phyloP scores from a whole-genome alignment of 2,113 vertebrate species.

The Tachycineta bicolor region DNA sequence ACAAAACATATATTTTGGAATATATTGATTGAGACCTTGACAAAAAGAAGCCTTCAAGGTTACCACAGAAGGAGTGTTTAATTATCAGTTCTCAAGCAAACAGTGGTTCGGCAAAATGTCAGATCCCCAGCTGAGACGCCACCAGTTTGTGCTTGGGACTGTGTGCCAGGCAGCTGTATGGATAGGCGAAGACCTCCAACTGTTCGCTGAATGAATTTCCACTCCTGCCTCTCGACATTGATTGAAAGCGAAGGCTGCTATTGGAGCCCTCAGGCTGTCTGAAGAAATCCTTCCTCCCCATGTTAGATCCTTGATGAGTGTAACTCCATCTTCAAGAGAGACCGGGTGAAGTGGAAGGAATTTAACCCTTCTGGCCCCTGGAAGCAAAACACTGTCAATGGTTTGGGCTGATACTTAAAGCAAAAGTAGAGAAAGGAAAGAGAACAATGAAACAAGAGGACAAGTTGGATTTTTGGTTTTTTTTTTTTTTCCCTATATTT shows the following conservation, averaged over 20 bases:
- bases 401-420: not conserved
- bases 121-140: constrained; percentile 58
- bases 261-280: constrained; percentile 67
- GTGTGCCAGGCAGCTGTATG: constrained; percentile 58
- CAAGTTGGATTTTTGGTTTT: not conserved
- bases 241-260: constrained; percentile 74
- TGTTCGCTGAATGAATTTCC: constrained; percentile 74
- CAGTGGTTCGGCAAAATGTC: constrained; percentile 61
- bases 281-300: constrained; percentile 60
- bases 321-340: constrained; percentile 51
- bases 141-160: constrained; percentile 59
- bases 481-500: fast-evolving
- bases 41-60: constrained; percentile 52
- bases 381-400: not conserved
- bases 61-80: constrained; percentile 66
- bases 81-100: constrained; percentile 71
- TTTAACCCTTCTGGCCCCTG: constrained; percentile 22
- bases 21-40: constrained; percentile 14
- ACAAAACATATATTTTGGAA: not conserved
- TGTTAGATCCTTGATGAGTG: constrained; percentile 64
- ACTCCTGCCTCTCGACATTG: constrained; percentile 66
- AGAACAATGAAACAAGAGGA: not conserved
- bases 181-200: constrained; percentile 69
- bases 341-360: not conserved
- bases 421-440: not conserved